Conservation (phyloP, 1,140 invertebrate species). For the Homalodisca vitripennis region DNA sequence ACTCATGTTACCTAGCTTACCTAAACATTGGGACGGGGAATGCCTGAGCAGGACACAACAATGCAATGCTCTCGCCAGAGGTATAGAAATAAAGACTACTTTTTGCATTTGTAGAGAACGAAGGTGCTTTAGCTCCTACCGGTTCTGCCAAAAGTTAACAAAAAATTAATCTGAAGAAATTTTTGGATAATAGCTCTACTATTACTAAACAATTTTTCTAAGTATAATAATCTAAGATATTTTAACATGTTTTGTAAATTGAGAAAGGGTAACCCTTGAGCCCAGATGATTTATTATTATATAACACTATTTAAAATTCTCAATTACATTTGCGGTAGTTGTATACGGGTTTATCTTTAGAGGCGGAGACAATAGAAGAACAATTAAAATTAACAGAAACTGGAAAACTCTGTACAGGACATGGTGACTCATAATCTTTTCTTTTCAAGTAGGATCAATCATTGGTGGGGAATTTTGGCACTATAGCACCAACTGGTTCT, state of each 20-base stretch:
- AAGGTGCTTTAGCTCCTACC: constrained; percentile 58
- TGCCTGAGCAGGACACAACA: constrained; percentile 66
- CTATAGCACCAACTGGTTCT: constrained; percentile 72
- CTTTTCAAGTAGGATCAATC: constrained; percentile 55
- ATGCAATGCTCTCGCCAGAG: constrained; percentile 56
- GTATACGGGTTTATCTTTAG: too few species aligned
- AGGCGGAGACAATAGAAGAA: too few species aligned
- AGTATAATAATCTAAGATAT: too few species aligned
- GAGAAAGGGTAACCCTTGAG: neutral
- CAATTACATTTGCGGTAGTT: too few species aligned
- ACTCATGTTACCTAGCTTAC: constrained; percentile 41
- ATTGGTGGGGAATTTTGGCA: constrained; percentile 63
- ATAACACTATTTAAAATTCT: too few species aligned
- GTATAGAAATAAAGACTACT: constrained; percentile 48
- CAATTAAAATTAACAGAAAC: too few species aligned
- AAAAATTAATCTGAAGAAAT: too few species aligned
- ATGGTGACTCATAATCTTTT: constrained; percentile 57
- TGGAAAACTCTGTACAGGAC: constrained; percentile 67
- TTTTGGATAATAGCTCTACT: too few species aligned
- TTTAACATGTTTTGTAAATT: too few species aligned
- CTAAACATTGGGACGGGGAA: constrained; percentile 59
- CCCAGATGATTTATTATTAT: neutral
- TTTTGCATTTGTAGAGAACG: constrained; percentile 50
- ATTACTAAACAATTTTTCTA: too few species aligned
- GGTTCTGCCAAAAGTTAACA: constrained; percentile 51